A percentile compares a stretch with the other conserved stretches of the same genome.
phyloP scores from a whole-genome alignment of 2,797 vertebrate species.

The Ceryle rudis region DNA sequence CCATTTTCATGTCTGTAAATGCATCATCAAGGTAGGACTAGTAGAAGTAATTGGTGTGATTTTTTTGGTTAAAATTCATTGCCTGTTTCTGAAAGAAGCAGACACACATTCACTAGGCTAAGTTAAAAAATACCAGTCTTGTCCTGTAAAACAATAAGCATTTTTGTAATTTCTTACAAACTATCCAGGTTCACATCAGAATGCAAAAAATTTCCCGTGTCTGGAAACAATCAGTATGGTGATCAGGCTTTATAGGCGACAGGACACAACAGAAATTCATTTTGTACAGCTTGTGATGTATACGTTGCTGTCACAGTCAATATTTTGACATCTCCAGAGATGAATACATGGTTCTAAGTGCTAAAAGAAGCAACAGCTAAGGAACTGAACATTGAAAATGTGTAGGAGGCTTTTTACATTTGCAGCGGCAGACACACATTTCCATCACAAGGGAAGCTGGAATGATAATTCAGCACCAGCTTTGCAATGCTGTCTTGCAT shows the following conservation, averaged over 20 bases:
- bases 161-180: neutral
- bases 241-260: neutral
- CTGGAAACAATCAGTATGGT: neutral
- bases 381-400: neutral
- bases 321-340: neutral
- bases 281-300: neutral
- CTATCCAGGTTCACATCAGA: neutral
- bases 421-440: neutral
- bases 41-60: neutral
- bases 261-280: neutral
- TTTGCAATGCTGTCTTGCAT: neutral
- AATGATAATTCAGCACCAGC: neutral
- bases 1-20: neutral
- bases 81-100: neutral
- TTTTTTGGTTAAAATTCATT: neutral
- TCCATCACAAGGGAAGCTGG: neutral
- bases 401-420: neutral
- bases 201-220: neutral
- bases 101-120: neutral
- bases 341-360: neutral
- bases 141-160: neutral
- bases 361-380: neutral
- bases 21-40: fast-evolving
- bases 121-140: neutral
- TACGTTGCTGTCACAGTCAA: neutral